Evolutionary conservation across 2,888 invertebrate species (phyloP).

Genomic region (Amphimallon solstitiale): DNA sequence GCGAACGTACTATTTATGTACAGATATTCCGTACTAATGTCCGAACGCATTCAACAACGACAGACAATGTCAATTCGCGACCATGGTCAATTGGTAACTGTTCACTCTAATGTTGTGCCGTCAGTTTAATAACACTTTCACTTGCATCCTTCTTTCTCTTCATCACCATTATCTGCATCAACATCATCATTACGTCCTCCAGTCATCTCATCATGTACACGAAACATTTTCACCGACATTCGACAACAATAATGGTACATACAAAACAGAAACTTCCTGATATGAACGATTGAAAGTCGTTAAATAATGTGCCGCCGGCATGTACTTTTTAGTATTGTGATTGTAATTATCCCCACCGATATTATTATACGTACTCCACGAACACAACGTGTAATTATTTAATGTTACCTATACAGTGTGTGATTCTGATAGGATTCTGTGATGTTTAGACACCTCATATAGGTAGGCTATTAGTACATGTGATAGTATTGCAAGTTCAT

Average conservation of each 20-base stretch:
- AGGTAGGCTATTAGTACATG: too few species aligned
- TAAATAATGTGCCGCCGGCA: too few species aligned
- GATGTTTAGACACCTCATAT: background rate
- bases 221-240: too few species aligned
- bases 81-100: conserved; percentile 33
- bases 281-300: too few species aligned
- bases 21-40: too few species aligned
- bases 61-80: conserved; percentile 8
- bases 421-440: background rate
- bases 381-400: conserved; percentile 12
- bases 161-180: background rate
- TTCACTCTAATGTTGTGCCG: background rate
- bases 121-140: conserved; percentile 26
- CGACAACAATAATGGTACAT: too few species aligned
- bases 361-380: background rate
- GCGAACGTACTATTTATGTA: too few species aligned
- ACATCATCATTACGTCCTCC: background rate
- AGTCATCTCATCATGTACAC: background rate
- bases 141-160: conserved; percentile 14
- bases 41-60: too few species aligned
- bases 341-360: conserved; percentile 27
- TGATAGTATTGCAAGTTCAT: too few species aligned
- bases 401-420: conserved; percentile 17
- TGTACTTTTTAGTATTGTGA: background rate
- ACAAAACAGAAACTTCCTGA: too few species aligned